Evolutionary conservation across 2,113 vertebrate genomes (phyloP).

Genomic region (Seriola aureovittata): DNA sequence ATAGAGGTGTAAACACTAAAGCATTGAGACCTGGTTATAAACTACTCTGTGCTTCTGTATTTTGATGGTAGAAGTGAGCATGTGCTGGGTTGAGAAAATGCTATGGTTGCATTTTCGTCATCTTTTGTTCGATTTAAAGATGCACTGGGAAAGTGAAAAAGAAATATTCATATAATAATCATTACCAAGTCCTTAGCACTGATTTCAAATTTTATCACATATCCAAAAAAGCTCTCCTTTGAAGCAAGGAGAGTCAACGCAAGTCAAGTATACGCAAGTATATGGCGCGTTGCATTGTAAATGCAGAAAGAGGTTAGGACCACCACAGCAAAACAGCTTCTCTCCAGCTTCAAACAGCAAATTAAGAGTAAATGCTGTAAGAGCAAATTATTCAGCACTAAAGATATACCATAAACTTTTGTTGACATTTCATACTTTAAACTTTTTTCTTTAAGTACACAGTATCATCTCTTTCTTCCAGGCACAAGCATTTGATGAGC

Average conservation of each 20-base stretch:
- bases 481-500: neutral
- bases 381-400: constrained; percentile 15
- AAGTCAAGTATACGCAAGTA: constrained; percentile 29
- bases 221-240: constrained; percentile 18
- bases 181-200: constrained; percentile 26
- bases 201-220: constrained; percentile 34
- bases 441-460: neutral
- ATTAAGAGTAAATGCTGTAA: too few species aligned
- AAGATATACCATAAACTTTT: neutral
- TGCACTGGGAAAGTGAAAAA: neutral
- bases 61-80: neutral
- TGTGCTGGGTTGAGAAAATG: neutral
- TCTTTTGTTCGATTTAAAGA: constrained; percentile 30
- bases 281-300: constrained; percentile 41
- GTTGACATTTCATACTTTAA: neutral
- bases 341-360: constrained; percentile 40
- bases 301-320: constrained; percentile 44
- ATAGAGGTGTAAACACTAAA: neutral
- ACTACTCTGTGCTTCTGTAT: neutral
- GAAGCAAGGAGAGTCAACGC: constrained; percentile 27
- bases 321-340: constrained; percentile 34
- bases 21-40: neutral
- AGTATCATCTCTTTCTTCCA: neutral
- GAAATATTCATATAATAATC: constrained; percentile 22
- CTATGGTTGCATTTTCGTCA: constrained; percentile 21